Evolutionary conservation across 2,888 invertebrate genomes (phyloP).

Genomic region (Ophioninae sp.): DNA sequence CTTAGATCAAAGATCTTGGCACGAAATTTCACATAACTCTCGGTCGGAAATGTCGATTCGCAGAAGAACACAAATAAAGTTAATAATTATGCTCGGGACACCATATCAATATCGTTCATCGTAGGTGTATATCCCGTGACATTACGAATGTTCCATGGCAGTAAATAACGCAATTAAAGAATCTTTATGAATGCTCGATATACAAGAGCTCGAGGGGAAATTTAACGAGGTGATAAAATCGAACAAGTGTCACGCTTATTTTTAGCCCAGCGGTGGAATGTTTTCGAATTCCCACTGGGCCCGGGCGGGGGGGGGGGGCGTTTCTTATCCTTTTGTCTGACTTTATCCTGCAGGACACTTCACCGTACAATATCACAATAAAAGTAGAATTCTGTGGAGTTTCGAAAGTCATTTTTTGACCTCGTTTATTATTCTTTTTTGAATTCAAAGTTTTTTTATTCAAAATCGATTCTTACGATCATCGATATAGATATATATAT

Average conservation of each 20-base stretch:
- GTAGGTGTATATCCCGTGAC: slow-evolving; percentile 65
- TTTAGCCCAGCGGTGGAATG: slow-evolving; percentile 24
- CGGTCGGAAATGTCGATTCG: slow-evolving; percentile 30
- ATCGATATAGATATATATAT: slow-evolving; percentile 11
- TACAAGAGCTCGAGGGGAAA: slow-evolving; percentile 51
- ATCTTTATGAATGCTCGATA: slow-evolving; percentile 71
- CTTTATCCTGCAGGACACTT: slow-evolving; percentile 9
- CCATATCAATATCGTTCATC: slow-evolving; percentile 62
- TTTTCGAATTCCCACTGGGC: slow-evolving; percentile 9
- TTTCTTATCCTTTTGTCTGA: slow-evolving; percentile 35
- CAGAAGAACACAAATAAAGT: slow-evolving; percentile 1
- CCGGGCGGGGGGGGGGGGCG: no score
- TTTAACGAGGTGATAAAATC: slow-evolving; percentile 79
- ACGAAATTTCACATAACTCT: slow-evolving; percentile 17
- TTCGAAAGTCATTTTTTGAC: slow-evolving; percentile 67
- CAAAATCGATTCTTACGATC: background rate
- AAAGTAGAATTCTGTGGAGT: slow-evolving; percentile 60
- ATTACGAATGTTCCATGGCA: slow-evolving; percentile 60
- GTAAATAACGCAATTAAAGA: slow-evolving; percentile 73
- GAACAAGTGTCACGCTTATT: slow-evolving; percentile 75
- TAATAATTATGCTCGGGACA: slow-evolving; percentile 11
- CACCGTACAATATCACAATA: slow-evolving; percentile 63
- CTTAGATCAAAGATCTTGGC: slow-evolving; percentile 39
- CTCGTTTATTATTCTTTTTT: slow-evolving; percentile 52
- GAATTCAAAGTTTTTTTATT: slow-evolving; percentile 50